Percentiles rank a stretch among this genome's conserved stretches.
Conservation (phyloP, 2,113 vertebrate species). For the Epinephelus moara region DNA sequence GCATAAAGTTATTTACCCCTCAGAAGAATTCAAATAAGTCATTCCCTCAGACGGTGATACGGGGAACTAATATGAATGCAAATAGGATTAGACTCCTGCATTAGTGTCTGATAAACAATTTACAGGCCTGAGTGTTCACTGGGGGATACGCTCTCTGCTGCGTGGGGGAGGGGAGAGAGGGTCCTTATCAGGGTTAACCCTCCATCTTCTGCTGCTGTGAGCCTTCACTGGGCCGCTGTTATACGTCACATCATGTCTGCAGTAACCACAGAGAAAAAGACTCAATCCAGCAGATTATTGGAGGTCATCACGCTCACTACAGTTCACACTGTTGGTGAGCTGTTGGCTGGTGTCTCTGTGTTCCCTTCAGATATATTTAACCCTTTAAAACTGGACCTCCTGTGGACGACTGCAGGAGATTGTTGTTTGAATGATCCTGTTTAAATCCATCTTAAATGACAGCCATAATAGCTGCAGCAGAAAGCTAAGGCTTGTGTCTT, state of each 20-base stretch:
- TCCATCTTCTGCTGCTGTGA: conserved; percentile 6
- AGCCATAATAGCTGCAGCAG: no score
- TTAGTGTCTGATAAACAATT: conserved; percentile 93
- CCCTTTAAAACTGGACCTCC: no score
- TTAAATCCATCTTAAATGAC: no score
- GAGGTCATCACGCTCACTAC: not conserved
- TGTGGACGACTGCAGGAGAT: no score
- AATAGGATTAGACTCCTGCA: conserved; percentile 93
- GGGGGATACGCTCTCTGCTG: conserved; percentile 67
- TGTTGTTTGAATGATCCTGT: no score
- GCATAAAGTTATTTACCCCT: conserved; percentile 92
- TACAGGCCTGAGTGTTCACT: conserved; percentile 86
- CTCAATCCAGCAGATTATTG: not conserved
- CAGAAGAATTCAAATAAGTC: conserved; percentile 93
- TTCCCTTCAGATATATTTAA: no score
- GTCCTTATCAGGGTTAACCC: conserved; percentile 48
- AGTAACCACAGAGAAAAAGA: not conserved
- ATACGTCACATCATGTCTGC: not conserved
- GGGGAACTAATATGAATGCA: conserved; percentile 95
- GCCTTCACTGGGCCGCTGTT: not conserved
- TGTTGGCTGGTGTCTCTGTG: no score
- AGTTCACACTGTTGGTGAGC: no score
- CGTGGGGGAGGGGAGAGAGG: not conserved
- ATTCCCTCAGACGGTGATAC: conserved; percentile 90
- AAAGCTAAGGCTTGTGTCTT: no score